Evolutionary conservation across 2,888 invertebrate species (phyloP), one percentile per base, ranked within the genome.

Genomic region (Lithophane semibrunnea): DNA sequence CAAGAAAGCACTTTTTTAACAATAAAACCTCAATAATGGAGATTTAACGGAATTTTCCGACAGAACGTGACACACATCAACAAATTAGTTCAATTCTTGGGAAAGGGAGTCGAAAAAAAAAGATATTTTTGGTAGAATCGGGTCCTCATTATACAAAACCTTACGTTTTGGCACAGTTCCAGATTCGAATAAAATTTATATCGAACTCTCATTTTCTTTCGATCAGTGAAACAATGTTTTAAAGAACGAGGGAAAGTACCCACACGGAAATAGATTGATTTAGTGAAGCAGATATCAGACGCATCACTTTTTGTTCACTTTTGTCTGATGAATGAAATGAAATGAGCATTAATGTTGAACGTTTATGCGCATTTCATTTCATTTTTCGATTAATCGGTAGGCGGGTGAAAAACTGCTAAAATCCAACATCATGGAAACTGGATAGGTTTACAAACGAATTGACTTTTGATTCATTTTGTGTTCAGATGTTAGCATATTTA

Each of bases 181-280:
- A 24, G 16, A 29, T 44, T 0, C 12, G 16, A 68, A 71, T 68
- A 73, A 85, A 85, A 73, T 63, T 68, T 49, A 71, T 58, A 85
- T 82, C 60, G 64, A 77, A 71, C 66, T 64, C 56, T 64, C 70
- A 61, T 83, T 85, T 82, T 73, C 70, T 73, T 82, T 85, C 67
- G 73, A 70, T 77, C 67, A 77, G 52, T 47, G 56, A 72, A 76
- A 65, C 60, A 81, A 84, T 60, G 16, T 61, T 73, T 58, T 29
- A 24, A 58, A 47, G n/a, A 70, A 24, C 18, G 52, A 29, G 29
- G 13, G 3, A 54, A 21, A 73, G 10, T 44, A 18, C 4, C 8
- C 13, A 29, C 16, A 44, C 16, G 18, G 21, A 49, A 61, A 47
- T 37, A 52, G 4, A 54, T 12, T 21, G 4, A 13, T 37, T 68